These are phyloP conservation scores for Phoxinus dragarum DNA, from an alignment of 2,797 vertebrate species.

Conservation along the genomic window DNA sequence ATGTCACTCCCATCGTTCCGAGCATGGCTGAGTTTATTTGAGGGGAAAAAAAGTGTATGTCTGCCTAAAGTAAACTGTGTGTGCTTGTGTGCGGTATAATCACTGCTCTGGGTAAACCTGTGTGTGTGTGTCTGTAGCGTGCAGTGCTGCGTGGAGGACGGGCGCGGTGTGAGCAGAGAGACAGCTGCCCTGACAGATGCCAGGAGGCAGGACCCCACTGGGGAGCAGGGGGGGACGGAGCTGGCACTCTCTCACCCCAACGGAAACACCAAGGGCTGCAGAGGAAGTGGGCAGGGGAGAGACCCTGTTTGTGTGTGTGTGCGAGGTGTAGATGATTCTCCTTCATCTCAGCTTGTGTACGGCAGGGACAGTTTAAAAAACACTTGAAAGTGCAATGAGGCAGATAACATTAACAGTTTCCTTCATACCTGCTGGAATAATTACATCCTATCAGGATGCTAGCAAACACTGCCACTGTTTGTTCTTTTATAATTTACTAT, in stretches of 20 bases:
- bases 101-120: slow-evolving; percentile 26
- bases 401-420: slow-evolving; percentile 50
- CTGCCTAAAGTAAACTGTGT: slow-evolving; percentile 43
- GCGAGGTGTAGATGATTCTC: slow-evolving; percentile 46
- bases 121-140: slow-evolving; percentile 54
- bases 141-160: slow-evolving; percentile 76
- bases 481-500: slow-evolving; percentile 25
- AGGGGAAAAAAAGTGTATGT: slow-evolving; percentile 20
- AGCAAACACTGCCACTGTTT: slow-evolving; percentile 22
- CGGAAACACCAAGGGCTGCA: slow-evolving; percentile 86
- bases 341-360: slow-evolving; percentile 51
- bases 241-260: slow-evolving; percentile 84
- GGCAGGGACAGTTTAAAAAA: slow-evolving; percentile 47
- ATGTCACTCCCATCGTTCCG: neutral
- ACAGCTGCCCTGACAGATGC: slow-evolving; percentile 87
- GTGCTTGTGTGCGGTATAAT: slow-evolving; percentile 12
- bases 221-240: slow-evolving; percentile 83
- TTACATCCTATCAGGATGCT: slow-evolving; percentile 33
- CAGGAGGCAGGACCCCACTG: slow-evolving; percentile 87
- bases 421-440: slow-evolving; percentile 45
- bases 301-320: slow-evolving; percentile 69
- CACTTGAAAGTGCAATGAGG: slow-evolving; percentile 51
- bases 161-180: slow-evolving; percentile 77
- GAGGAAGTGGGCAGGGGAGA: slow-evolving; percentile 86
- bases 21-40: slow-evolving; percentile 4